These are phyloP conservation scores for Karalla daura DNA, from an alignment of 2,797 vertebrate species.

Conservation along the genomic window DNA sequence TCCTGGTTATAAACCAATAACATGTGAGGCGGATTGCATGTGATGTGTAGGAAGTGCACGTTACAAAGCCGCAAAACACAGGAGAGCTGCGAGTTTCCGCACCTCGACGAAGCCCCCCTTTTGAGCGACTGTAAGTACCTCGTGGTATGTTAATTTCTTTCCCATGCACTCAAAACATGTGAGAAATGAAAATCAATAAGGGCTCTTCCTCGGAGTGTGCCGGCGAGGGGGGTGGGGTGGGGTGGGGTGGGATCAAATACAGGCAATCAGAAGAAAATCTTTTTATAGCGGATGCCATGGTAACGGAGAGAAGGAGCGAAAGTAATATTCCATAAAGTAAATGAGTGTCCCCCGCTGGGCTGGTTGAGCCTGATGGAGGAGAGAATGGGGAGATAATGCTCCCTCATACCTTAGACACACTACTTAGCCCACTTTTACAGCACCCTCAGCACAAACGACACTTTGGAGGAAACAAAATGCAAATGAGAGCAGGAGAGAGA, in stretches of 20 bases:
- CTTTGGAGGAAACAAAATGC: constrained; percentile 60
- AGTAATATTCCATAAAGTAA: constrained; percentile 85
- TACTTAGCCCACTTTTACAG: constrained; percentile 74
- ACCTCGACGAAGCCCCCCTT: constrained; percentile 14
- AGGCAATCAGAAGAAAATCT: constrained; percentile 77
- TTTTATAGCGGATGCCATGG: constrained; percentile 86
- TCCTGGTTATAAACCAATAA: background rate
- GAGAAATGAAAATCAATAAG: constrained; percentile 83
- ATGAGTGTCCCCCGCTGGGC: constrained; percentile 78
- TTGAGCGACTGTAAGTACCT: constrained; percentile 55
- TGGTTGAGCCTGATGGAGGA: constrained; percentile 76
- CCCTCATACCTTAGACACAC: constrained; percentile 64
- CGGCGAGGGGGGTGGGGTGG: constrained; percentile 11
- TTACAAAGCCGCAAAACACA: background rate
- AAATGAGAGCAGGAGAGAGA: too few species aligned
- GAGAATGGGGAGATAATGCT: constrained; percentile 66
- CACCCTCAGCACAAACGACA: constrained; percentile 69
- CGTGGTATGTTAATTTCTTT: constrained; percentile 70
- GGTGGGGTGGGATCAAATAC: constrained; percentile 70
- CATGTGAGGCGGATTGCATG: background rate
- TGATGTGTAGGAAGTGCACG: background rate
- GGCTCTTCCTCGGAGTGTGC: constrained; percentile 61
- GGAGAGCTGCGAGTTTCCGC: constrained; percentile 2
- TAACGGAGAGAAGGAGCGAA: constrained; percentile 77
- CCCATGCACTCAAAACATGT: constrained; percentile 71